Percentiles rank a stretch among this genome's conserved stretches.
phyloP scores from a whole-genome alignment of 2,888 invertebrate genomes.

The Polyommatus iphigenia region DNA sequence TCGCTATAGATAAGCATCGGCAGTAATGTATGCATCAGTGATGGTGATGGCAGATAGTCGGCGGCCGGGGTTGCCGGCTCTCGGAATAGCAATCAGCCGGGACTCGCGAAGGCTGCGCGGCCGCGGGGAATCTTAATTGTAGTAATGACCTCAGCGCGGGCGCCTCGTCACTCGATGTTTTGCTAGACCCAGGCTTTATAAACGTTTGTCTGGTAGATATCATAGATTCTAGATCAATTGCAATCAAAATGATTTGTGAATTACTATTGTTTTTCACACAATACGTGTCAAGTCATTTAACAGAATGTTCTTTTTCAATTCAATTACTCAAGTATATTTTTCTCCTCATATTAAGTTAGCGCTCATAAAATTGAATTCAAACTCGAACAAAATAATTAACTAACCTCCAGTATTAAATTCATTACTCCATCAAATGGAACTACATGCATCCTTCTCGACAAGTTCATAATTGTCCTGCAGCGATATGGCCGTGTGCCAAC shows the following conservation, averaged over 20 bases:
- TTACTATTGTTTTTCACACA: too few species aligned
- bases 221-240: not conserved
- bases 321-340: too few species aligned
- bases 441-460: constrained; percentile 7
- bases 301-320: too few species aligned
- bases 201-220: not conserved
- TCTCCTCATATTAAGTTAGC: too few species aligned
- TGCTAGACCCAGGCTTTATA: not conserved
- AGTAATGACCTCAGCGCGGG: constrained; percentile 64
- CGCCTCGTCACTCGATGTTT: not conserved
- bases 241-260: not conserved
- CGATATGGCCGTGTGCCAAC: not conserved
- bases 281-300: too few species aligned
- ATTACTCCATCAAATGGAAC: constrained; percentile 4
- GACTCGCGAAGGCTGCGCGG: constrained; percentile 50
- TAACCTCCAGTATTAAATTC: not conserved
- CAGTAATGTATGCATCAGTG: not conserved
- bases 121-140: constrained; percentile 55
- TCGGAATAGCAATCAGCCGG: constrained; percentile 24
- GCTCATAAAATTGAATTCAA: not conserved
- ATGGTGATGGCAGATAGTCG: constrained; percentile 23
- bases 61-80: not conserved
- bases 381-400: not conserved
- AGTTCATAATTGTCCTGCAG: constrained; percentile 2
- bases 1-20: not conserved